A percentile compares a stretch with the other conserved stretches of the same genome.
phyloP scores from a whole-genome alignment of 2,797 vertebrate species.

The Dromococcyx pavoninus region DNA sequence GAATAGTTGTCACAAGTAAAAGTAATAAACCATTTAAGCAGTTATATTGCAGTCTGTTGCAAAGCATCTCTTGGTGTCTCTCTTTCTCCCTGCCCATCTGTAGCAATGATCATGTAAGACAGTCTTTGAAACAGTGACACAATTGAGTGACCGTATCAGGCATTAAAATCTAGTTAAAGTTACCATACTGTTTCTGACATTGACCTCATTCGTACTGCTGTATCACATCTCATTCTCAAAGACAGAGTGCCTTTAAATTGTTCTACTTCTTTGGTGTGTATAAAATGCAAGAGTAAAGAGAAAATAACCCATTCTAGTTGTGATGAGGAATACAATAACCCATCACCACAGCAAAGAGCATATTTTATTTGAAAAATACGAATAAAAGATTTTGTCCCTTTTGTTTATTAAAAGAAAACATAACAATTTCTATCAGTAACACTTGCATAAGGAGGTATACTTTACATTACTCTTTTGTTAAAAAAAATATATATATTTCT shows the following conservation, averaged over 20 bases:
- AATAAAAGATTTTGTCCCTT: constrained; percentile 55
- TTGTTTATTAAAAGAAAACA: constrained; percentile 69
- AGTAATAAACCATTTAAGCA: constrained; percentile 36
- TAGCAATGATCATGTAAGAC: neutral
- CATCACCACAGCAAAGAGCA: constrained; percentile 34
- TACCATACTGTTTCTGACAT: neutral
- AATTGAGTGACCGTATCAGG: neutral
- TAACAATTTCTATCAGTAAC: constrained; percentile 63
- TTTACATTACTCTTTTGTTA: constrained; percentile 56
- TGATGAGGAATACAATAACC: constrained; percentile 48
- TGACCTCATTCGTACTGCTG: neutral
- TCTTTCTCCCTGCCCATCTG: neutral
- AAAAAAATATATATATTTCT: constrained; percentile 65
- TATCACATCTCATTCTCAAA: neutral
- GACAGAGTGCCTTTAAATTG: neutral
- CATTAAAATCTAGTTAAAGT: neutral
- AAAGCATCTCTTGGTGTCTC: neutral
- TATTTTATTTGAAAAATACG: constrained; percentile 60
- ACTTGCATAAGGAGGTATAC: constrained; percentile 67
- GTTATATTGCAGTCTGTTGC: neutral
- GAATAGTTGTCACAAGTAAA: neutral
- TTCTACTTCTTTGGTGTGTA: neutral
- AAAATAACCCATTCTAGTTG: neutral
- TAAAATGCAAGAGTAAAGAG: neutral
- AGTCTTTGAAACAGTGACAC: neutral